Base-by-base conservation (phyloP, 2,888 invertebrate species). In the Junonia oenone region DNA sequence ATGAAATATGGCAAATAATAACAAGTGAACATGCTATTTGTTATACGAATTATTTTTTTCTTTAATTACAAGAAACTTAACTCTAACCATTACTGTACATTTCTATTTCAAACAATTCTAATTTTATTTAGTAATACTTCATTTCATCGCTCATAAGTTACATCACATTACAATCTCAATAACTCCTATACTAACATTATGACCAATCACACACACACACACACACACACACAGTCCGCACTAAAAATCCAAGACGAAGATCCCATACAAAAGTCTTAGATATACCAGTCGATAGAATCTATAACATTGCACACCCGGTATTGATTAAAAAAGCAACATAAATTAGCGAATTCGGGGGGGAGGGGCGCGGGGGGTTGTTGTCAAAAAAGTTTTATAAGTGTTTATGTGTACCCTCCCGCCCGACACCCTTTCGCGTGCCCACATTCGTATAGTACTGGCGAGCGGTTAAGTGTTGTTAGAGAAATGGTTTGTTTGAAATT, bases 281-380 rank as follows among this genome's bases (percentile, higher is more conserved):
- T 2, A 14, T 29, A 17, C 26, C 43, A 67, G 57, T 68, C 82
- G 76, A 83, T 83, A 71, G 71, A 76, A 78, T 76, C 79, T 81
- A 81, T 80, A 81, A 69, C 68, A 68, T 62, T 65, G 67, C 68
- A 67, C 71, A 71, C 46, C 40, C 72, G 73, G 84, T 90, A 90
- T 90, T 90, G 90, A 90, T 90, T 90, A 90, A 90, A 90, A 90
- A 90, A 89, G 86, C 86, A 86, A 90, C 90, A 90, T 90, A 90
- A 90, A 90, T 90, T 90, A 90, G 88, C 88, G 86, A 87, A 87
- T 88, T 84, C 83, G 78, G 76, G 74, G 17, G 38, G 80, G 78
- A 81, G 67, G 73, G 67, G 61, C 68, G 22, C 68, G 72, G 75
- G 75, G 69, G 76, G 83, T 74, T 86, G 89, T 89, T 90, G 90